These are phyloP conservation scores for Pituophis catenifer DNA, from an alignment of 2,113 vertebrate genomes.

Conservation along the genomic window DNA sequence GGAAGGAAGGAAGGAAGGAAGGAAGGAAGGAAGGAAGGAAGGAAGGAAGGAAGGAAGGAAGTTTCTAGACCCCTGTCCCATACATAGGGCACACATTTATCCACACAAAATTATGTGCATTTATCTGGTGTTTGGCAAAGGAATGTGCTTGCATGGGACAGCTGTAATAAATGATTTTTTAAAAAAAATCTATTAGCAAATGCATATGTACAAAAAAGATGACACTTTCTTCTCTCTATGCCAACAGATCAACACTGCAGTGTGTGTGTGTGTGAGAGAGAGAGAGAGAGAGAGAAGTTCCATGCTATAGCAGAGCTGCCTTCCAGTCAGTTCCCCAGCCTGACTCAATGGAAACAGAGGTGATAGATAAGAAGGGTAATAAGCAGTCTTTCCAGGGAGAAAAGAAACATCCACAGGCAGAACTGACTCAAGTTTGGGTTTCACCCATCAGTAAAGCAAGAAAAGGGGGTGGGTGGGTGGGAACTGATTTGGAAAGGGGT, in stretches of 20 bases:
- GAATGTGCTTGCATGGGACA: too few species aligned
- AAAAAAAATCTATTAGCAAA: not conserved
- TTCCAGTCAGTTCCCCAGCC: too few species aligned
- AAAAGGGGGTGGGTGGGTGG: too few species aligned
- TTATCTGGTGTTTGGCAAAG: not conserved
- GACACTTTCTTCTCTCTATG: not conserved
- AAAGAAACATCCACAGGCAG: not conserved
- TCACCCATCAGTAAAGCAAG: too few species aligned
- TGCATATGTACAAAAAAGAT: not conserved
- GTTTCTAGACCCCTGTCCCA: not conserved
- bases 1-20: too few species aligned
- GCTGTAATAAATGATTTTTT: too few species aligned
- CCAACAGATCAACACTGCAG: not conserved
- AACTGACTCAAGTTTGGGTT: too few species aligned
- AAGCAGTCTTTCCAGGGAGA: not conserved
- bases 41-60: not conserved
- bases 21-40: too few species aligned
- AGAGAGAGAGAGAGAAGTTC: too few species aligned
- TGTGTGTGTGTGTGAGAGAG: too few species aligned
- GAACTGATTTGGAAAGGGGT: too few species aligned
- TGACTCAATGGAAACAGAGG: not conserved
- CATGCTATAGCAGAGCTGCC: too few species aligned
- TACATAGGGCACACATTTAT: not conserved
- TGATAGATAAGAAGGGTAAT: not conserved
- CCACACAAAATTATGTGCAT: not conserved